phyloP scores from a whole-genome alignment of 2,888 invertebrate genomes.

The Drosophila melanosoma region DNA sequence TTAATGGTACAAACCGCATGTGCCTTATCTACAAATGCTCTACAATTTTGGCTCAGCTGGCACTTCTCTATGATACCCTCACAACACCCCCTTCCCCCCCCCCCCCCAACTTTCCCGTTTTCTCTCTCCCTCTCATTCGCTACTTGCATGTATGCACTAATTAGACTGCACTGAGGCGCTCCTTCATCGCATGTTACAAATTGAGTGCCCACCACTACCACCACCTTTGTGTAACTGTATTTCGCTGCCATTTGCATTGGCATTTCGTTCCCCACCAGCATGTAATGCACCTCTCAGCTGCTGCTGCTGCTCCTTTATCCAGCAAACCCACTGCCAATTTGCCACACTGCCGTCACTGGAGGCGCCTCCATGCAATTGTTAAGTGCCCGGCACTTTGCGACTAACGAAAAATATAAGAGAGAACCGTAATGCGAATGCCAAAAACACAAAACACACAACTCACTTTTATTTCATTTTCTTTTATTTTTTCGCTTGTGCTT shows the following conservation, averaged over 20 bases:
- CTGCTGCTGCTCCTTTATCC: constrained; percentile 3
- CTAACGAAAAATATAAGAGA: constrained; percentile 63
- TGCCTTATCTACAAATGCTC: constrained; percentile 35
- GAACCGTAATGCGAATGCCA: constrained; percentile 47
- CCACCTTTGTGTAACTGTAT: constrained; percentile 50
- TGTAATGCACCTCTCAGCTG: constrained; percentile 9
- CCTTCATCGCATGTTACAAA: constrained; percentile 54
- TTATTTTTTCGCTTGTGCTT: constrained; percentile 16
- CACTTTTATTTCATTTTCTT: constrained; percentile 36
- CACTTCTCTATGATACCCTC: constrained; percentile 1
- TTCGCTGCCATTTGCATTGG: constrained; percentile 40
- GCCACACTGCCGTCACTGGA: neutral
- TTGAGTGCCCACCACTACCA: constrained; percentile 48
- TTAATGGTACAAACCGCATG: constrained; percentile 38
- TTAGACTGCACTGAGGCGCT: constrained; percentile 50
- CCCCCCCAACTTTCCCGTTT: neutral
- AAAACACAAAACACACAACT: constrained; percentile 20
- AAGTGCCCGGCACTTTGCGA: constrained; percentile 67
- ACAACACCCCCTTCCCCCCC: too few species aligned
- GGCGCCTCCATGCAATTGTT: constrained; percentile 55
- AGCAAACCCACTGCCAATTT: constrained; percentile 6
- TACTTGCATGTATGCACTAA: constrained; percentile 57
- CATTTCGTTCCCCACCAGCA: constrained; percentile 13
- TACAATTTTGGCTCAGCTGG: neutral
- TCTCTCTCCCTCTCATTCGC: neutral